Conservation (phyloP, 2,113 vertebrate genomes). For the Aphyosemion australe region DNA sequence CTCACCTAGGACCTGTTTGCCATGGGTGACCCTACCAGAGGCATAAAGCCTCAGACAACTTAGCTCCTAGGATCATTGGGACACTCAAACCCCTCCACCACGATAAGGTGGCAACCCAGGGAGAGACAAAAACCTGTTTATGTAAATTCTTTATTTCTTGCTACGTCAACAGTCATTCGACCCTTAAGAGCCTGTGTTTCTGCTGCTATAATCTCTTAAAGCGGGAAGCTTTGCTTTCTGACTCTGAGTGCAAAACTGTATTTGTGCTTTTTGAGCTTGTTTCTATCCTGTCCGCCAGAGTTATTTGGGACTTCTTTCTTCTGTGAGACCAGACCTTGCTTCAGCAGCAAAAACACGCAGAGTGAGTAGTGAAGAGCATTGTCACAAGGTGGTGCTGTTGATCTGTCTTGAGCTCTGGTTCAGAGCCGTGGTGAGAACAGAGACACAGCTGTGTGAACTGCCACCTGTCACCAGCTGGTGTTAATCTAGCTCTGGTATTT, state of each 20-base stretch:
- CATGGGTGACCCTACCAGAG: too few species aligned
- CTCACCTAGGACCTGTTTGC: too few species aligned
- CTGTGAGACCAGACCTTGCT: conserved; percentile 79
- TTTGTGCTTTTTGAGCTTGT: conserved; percentile 30
- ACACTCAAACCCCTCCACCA: too few species aligned
- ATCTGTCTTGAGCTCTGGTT: not conserved
- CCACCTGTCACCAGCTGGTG: conserved; percentile 19
- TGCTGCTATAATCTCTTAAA: conserved; percentile 6
- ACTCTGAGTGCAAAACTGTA: not conserved
- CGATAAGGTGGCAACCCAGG: too few species aligned
- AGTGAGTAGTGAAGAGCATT: conserved; percentile 74
- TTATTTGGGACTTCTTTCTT: conserved; percentile 78
- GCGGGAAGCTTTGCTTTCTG: conserved; percentile 4
- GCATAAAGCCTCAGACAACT: too few species aligned
- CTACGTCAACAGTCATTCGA: not conserved
- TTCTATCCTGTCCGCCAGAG: conserved; percentile 69
- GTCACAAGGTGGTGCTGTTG: conserved; percentile 56
- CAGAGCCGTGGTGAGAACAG: not conserved
- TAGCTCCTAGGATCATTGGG: too few species aligned
- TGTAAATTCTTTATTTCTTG: not conserved
- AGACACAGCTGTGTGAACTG: not conserved
- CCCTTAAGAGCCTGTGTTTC: not conserved
- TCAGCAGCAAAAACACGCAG: conserved; percentile 75
- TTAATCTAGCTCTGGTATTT: not conserved
- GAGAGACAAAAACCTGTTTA: too few species aligned